These are phyloP conservation scores for Poecilia velifera DNA, from an alignment of 2,797 vertebrate genomes.

Conservation along the genomic window DNA sequence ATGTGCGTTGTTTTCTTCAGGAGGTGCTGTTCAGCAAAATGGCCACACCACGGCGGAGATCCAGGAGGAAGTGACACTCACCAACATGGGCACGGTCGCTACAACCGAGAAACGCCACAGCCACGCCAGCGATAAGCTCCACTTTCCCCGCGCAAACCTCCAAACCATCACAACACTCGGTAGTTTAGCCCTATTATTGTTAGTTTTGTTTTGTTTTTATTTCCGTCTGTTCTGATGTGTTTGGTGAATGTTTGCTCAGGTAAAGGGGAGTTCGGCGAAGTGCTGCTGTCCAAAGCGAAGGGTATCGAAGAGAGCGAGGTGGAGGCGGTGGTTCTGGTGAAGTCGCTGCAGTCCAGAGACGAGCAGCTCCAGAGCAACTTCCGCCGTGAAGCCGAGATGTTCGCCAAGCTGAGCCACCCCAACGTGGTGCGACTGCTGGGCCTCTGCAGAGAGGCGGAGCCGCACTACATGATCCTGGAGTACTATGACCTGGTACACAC, in stretches of 20 bases:
- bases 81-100: constrained; percentile 84
- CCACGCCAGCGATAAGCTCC: constrained; percentile 86
- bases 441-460: constrained; percentile 90
- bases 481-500: constrained; percentile 94
- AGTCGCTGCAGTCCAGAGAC: constrained; percentile 91
- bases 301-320: constrained; percentile 84
- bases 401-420: constrained; percentile 90
- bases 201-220: not conserved
- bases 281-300: constrained; percentile 93
- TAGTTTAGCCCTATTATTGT: constrained; percentile 48
- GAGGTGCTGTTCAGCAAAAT: constrained; percentile 88
- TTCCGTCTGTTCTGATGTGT: not conserved
- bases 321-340: constrained; percentile 93
- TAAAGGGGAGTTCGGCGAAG: constrained; percentile 95
- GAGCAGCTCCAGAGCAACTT: constrained; percentile 94
- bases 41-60: constrained; percentile 93
- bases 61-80: constrained; percentile 94
- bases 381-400: constrained; percentile 94
- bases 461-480: constrained; percentile 95
- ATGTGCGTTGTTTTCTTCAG: constrained; percentile 69
- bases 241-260: constrained; percentile 75
- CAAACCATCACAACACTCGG: constrained; percentile 95
- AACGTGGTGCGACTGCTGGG: constrained; percentile 92
- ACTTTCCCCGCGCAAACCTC: constrained; percentile 88
- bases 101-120: constrained; percentile 89